These are phyloP conservation scores for Paramormyrops kingsleyae DNA, from an alignment of 2,113 vertebrate genomes.

Conservation along the genomic window DNA sequence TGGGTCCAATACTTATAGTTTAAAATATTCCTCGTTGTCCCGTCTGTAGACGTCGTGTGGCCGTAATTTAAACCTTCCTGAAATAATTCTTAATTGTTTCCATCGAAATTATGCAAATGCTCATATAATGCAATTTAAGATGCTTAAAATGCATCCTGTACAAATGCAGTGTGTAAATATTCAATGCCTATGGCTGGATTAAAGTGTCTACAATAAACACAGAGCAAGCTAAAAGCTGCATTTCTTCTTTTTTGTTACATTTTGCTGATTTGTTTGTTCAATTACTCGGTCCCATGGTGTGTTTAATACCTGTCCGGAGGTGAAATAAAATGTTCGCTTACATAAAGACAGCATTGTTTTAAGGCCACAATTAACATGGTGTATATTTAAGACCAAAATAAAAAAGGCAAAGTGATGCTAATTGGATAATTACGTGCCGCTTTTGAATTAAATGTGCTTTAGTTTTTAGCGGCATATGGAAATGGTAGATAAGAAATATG, in stretches of 20 bases:
- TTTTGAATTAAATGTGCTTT: neutral
- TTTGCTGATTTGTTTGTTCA: neutral
- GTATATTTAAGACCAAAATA: neutral
- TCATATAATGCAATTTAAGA: neutral
- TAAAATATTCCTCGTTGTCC: neutral
- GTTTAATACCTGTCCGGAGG: neutral
- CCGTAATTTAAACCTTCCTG: neutral
- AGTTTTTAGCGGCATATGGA: neutral
- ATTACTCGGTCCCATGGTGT: neutral
- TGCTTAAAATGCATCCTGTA: neutral
- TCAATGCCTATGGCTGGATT: neutral
- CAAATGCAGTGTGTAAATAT: neutral
- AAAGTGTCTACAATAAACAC: neutral
- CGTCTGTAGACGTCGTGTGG: neutral
- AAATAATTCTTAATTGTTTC: neutral
- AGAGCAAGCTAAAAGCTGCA: neutral
- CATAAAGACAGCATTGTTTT: neutral
- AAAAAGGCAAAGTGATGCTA: neutral
- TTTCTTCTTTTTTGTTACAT: neutral
- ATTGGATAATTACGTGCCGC: neutral
- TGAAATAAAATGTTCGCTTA: neutral
- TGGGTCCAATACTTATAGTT: neutral
- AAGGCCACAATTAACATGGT: neutral
- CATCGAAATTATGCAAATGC: neutral
- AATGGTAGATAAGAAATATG: neutral